Percentiles rank a stretch among this genome's conserved stretches.
Conservation (phyloP, 2,888 invertebrate species). For the Aphrophora alni region DNA sequence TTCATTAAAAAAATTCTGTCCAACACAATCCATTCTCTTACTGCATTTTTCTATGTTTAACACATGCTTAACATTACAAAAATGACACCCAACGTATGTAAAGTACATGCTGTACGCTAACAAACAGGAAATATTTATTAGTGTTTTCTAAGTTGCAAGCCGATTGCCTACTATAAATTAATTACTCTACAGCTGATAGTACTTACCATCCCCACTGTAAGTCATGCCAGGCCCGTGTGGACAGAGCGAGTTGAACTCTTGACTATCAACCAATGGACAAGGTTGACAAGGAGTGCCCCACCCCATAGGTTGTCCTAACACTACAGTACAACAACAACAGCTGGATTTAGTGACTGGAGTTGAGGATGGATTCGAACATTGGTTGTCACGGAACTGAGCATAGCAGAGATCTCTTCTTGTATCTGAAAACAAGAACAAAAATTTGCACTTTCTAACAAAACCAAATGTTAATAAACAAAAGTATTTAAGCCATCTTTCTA, state of each 20-base stretch:
- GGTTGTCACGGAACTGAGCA: slow-evolving; percentile 76
- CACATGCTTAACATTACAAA: too few relatives aligned
- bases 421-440: slow-evolving; percentile 62
- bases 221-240: slow-evolving; percentile 80
- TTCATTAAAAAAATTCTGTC: too few relatives aligned
- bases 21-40: too few relatives aligned
- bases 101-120: too few relatives aligned
- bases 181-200: too few relatives aligned
- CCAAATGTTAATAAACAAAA: too few relatives aligned
- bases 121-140: too few relatives aligned
- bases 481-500: too few relatives aligned
- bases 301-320: slow-evolving; percentile 71
- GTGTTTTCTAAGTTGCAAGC: too few relatives aligned
- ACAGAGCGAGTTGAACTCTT: slow-evolving; percentile 75
- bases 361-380: slow-evolving; percentile 77
- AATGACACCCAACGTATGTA: too few relatives aligned
- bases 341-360: slow-evolving; percentile 82
- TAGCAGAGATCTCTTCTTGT: slow-evolving; percentile 84
- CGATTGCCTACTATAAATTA: too few relatives aligned
- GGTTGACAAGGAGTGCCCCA: slow-evolving; percentile 83
- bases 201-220: slow-evolving; percentile 74
- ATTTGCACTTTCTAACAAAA: background rate
- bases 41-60: too few relatives aligned
- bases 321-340: slow-evolving; percentile 80
- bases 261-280: slow-evolving; percentile 73